These are phyloP conservation scores for Drosophila quinaria DNA, from an alignment of 2,888 invertebrate species.

Conservation along the genomic window DNA sequence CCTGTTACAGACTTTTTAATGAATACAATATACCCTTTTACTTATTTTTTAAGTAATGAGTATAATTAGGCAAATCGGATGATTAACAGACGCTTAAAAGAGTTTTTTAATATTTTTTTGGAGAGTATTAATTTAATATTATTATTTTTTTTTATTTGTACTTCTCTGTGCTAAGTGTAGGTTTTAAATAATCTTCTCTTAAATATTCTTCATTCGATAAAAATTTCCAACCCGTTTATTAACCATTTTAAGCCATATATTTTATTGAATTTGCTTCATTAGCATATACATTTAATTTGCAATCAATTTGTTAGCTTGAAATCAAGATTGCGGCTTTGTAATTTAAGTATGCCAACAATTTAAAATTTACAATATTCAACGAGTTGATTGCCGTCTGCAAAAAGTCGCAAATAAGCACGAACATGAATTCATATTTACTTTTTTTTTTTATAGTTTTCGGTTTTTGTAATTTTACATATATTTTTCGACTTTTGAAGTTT, in stretches of 20 bases:
- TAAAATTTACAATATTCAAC: neutral
- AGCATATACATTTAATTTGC: neutral
- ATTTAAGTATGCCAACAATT: slow-evolving; percentile 1
- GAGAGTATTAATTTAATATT: too few relatives aligned
- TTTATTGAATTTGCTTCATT: slow-evolving; percentile 1
- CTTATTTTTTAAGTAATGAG: too few relatives aligned
- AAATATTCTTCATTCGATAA: too few relatives aligned
- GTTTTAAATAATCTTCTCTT: too few relatives aligned
- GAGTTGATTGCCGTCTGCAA: neutral
- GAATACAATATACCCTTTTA: too few relatives aligned
- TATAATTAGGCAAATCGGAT: too few relatives aligned
- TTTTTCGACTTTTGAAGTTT: slow-evolving; percentile 23
- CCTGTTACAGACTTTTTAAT: too few relatives aligned
- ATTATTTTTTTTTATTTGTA: too few relatives aligned
- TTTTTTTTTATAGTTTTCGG: slow-evolving; percentile 12
- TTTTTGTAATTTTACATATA: slow-evolving; percentile 18
- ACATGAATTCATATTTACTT: slow-evolving; percentile 20
- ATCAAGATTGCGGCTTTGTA: slow-evolving; percentile 6
- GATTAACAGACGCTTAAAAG: too few relatives aligned
- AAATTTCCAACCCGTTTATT: neutral
- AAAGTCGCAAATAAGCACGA: slow-evolving; percentile 54
- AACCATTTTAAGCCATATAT: neutral
- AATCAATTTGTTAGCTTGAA: slow-evolving; percentile 2
- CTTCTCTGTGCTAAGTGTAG: too few relatives aligned
- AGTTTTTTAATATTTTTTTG: too few relatives aligned